A percentile compares a stretch with the other conserved stretches of the same genome.
These are phyloP conservation scores for Oscheius sp. DNA, from an alignment of 2,888 invertebrate genomes.

Conservation along the genomic window DNA sequence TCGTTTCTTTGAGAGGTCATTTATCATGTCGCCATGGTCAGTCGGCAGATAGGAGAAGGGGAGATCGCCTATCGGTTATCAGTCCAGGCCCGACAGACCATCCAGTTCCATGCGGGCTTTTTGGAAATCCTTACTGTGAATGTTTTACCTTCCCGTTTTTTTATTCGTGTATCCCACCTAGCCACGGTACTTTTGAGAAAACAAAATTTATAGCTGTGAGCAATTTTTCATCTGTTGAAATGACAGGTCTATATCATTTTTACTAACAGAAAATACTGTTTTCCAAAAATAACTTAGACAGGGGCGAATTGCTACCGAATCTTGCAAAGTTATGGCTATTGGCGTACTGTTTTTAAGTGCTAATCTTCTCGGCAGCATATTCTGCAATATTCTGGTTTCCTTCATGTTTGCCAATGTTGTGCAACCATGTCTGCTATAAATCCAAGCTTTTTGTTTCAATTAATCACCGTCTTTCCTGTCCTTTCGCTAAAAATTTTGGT, in stretches of 20 bases:
- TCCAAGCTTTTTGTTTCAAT: constrained; percentile 4
- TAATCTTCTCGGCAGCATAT: neutral
- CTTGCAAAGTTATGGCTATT: neutral
- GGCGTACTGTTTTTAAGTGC: neutral
- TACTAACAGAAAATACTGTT: neutral
- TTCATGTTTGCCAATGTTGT: neutral
- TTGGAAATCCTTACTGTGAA: constrained; percentile 6
- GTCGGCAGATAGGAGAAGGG: constrained; percentile 8
- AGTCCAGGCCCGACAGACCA: constrained; percentile 16
- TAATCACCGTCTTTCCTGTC: neutral
- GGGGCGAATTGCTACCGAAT: neutral
- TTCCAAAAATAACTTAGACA: neutral
- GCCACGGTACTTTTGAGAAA: too few relatives aligned
- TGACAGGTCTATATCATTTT: neutral
- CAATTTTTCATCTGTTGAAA: too few relatives aligned
- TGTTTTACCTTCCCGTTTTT: neutral
- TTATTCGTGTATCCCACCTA: too few relatives aligned
- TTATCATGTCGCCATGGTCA: constrained; percentile 10
- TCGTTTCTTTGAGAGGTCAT: constrained; percentile 1
- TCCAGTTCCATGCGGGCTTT: constrained; percentile 21
- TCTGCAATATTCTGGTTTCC: neutral
- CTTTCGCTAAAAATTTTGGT: neutral
- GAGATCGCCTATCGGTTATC: constrained; percentile 27
- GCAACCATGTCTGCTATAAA: constrained; percentile 49
- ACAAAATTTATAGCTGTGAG: too few relatives aligned